These are phyloP conservation scores for Indicator maculatus DNA, from an alignment of 2,113 vertebrate species.

Conservation along the genomic window DNA sequence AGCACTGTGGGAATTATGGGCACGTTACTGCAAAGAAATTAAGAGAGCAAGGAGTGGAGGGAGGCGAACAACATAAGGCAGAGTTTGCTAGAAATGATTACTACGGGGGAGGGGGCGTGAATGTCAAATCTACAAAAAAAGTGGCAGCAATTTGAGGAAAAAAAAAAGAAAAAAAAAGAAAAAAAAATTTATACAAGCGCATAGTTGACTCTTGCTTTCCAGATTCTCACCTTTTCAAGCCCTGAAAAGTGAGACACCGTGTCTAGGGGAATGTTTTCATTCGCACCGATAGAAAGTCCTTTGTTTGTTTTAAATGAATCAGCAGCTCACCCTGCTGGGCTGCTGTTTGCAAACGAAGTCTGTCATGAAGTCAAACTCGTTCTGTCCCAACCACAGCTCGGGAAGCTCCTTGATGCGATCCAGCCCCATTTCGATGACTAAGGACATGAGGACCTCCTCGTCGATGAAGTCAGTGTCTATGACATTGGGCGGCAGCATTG, in stretches of 20 bases:
- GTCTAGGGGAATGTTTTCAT: conserved; percentile 84
- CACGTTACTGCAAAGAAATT: conserved; percentile 62
- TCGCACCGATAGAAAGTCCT: conserved; percentile 77
- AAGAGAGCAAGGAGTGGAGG: not conserved
- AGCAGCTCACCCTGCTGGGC: conserved; percentile 90
- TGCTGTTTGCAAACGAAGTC: conserved; percentile 93
- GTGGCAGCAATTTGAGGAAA: conserved; percentile 67
- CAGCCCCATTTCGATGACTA: conserved; percentile 91
- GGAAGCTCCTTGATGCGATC: conserved; percentile 92
- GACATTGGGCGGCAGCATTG: conserved; percentile 90
- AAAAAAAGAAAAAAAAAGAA: conserved; percentile 45
- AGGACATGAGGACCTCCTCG: conserved; percentile 91
- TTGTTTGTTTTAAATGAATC: conserved; percentile 74
- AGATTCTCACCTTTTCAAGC: conserved; percentile 81
- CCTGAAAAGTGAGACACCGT: conserved; percentile 81
- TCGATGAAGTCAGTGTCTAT: conserved; percentile 93
- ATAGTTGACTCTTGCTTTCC: conserved; percentile 84
- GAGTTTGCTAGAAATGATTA: conserved; percentile 72
- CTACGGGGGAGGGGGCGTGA: conserved; percentile 71
- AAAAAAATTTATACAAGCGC: conserved; percentile 79
- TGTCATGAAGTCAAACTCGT: conserved; percentile 92
- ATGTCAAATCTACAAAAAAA: conserved; percentile 73
- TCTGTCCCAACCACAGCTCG: conserved; percentile 91
- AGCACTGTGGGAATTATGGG: conserved; percentile 75
- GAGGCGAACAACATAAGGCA: conserved; percentile 58